Percentiles rank a stretch among this genome's conserved stretches.
Evolutionary conservation across 2,888 invertebrate genomes (phyloP).

Genomic region (Oscheius sp.): DNA sequence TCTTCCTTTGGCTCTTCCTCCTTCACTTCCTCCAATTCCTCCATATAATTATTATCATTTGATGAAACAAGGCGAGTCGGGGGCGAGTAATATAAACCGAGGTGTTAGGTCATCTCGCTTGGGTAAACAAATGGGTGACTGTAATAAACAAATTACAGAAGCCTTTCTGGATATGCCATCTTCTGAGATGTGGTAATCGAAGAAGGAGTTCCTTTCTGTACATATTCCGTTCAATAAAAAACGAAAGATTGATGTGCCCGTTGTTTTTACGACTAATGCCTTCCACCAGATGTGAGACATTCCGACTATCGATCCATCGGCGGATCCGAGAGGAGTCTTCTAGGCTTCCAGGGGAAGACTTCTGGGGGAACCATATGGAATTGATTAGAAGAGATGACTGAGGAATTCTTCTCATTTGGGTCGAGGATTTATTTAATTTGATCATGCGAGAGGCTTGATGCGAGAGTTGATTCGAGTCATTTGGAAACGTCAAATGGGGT

Average conservation of each 20-base stretch:
- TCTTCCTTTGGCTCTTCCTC: neutral
- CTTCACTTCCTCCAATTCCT: slow-evolving; percentile 4
- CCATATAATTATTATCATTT: slow-evolving; percentile 13
- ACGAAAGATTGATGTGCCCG: slow-evolving; percentile 9
- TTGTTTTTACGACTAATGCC: slow-evolving; percentile 28
- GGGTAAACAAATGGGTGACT: too few relatives aligned
- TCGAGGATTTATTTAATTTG: too few relatives aligned
- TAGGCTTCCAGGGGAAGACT: too few relatives aligned
- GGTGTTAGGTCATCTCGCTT: neutral
- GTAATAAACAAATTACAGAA: neutral
- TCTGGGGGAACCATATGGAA: too few relatives aligned
- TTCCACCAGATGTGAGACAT: slow-evolving; percentile 20
- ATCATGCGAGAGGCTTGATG: too few relatives aligned
- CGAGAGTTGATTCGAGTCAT: too few relatives aligned
- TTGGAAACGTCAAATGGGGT: too few relatives aligned
- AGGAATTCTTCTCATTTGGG: too few relatives aligned
- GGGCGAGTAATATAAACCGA: neutral
- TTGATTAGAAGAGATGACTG: too few relatives aligned
- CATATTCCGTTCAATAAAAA: slow-evolving; percentile 16
- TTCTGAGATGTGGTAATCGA: slow-evolving; percentile 6
- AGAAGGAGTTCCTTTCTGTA: slow-evolving; percentile 23
- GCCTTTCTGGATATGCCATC: neutral
- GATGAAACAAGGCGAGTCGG: slow-evolving; percentile 17
- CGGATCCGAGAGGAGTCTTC: too few relatives aligned
- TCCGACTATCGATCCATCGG: neutral